A percentile compares a stretch with the other conserved stretches of the same genome.
Evolutionary conservation across 2,113 vertebrate genomes (phyloP).

Genomic region (Clupea harengus): DNA sequence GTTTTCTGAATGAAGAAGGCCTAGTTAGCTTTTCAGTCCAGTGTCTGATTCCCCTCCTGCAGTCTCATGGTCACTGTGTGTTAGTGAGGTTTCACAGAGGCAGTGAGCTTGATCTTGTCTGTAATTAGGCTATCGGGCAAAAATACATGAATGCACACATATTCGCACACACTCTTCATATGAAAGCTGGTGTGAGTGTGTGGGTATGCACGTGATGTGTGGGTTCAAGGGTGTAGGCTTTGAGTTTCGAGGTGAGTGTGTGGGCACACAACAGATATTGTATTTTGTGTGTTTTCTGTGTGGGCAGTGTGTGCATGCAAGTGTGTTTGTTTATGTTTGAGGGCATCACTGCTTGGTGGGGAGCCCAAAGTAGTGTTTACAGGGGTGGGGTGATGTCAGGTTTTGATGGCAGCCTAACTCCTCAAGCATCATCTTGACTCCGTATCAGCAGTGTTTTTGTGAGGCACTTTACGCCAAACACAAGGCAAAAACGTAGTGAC

Average conservation of each 20-base stretch:
- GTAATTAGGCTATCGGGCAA: not conserved
- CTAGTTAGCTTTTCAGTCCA: too few species aligned
- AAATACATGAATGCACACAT: not conserved
- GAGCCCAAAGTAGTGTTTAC: too few species aligned
- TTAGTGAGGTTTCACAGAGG: too few species aligned
- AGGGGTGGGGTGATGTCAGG: too few species aligned
- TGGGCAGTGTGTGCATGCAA: not conserved
- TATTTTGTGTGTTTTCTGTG: not conserved
- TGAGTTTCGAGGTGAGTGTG: not conserved
- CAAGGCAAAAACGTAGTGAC: too few species aligned
- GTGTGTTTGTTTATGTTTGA: not conserved
- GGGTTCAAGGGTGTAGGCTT: not conserved
- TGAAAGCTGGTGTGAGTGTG: not conserved
- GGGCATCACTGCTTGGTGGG: not conserved
- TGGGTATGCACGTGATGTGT: not conserved
- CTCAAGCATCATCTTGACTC: too few species aligned
- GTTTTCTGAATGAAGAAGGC: too few species aligned
- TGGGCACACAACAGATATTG: not conserved
- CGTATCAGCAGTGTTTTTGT: too few species aligned
- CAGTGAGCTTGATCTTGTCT: not conserved
- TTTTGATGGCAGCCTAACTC: too few species aligned
- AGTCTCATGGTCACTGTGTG: too few species aligned
- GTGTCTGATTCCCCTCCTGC: too few species aligned
- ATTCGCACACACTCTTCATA: not conserved
- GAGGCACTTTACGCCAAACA: too few species aligned